Conservation (phyloP, 2,888 invertebrate genomes). For the Orchesella flavescens region DNA sequence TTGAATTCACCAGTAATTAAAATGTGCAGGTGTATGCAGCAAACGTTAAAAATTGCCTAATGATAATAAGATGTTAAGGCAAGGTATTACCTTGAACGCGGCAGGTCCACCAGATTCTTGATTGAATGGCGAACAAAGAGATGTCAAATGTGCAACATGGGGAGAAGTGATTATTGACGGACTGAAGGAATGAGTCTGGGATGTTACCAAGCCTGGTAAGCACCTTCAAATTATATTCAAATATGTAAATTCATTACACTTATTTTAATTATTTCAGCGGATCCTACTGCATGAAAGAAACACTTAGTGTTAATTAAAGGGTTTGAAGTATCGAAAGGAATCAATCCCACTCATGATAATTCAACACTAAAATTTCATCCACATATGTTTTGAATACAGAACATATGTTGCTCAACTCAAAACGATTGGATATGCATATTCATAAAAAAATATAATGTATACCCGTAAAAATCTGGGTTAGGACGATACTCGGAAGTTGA, state of each 20-base stretch:
- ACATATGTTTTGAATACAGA: no score
- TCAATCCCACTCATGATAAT: not conserved
- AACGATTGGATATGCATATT: not conserved
- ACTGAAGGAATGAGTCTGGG: slow-evolving; percentile 41
- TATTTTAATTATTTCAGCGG: no score
- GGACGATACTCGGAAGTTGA: slow-evolving; percentile 43
- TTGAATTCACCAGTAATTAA: not conserved
- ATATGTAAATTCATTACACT: not conserved
- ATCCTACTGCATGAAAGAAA: not conserved
- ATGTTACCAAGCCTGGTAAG: slow-evolving; percentile 29
- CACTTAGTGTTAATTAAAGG: not conserved
- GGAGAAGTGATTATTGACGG: slow-evolving; percentile 72
- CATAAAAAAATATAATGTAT: slow-evolving; percentile 18
- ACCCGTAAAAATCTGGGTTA: slow-evolving; percentile 53
- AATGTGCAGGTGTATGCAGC: not conserved
- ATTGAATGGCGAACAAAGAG: slow-evolving; percentile 69
- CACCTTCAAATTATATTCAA: slow-evolving; percentile 21
- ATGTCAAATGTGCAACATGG: slow-evolving; percentile 71
- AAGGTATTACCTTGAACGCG: slow-evolving; percentile 38
- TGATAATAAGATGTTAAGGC: not conserved
- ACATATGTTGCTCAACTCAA: not conserved
- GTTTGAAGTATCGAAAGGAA: not conserved
- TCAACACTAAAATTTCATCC: not conserved
- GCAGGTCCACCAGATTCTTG: slow-evolving; percentile 8
- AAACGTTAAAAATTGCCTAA: not conserved